Percentiles rank a stretch among this genome's conserved stretches.
Conservation (phyloP, 2,888 invertebrate species). For the Tortricodes alternella region DNA sequence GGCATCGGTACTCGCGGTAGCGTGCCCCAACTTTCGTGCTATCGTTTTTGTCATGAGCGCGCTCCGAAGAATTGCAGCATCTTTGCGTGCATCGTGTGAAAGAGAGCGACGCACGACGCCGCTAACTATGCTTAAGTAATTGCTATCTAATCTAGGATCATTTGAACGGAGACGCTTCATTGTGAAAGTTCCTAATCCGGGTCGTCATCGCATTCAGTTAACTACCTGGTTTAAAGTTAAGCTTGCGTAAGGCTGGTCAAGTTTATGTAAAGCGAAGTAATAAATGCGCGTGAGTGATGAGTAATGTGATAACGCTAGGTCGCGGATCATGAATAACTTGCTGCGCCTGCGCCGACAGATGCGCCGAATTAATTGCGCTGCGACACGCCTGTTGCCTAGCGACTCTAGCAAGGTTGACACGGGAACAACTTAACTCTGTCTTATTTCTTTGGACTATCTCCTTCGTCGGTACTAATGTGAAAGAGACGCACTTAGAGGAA, state of each 20-base stretch:
- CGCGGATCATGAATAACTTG: neutral
- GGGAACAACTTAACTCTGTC: too few relatives aligned
- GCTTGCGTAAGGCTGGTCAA: conserved; percentile 17
- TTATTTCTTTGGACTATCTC: too few relatives aligned
- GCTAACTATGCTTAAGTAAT: conserved; percentile 13
- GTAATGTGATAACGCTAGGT: conserved; percentile 13
- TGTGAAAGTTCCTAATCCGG: conserved; percentile 29
- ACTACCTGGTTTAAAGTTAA: neutral
- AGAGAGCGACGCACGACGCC: conserved; percentile 19
- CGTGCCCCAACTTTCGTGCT: conserved; percentile 17
- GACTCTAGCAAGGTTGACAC: neutral
- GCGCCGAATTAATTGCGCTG: conserved; percentile 6
- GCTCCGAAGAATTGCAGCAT: conserved; percentile 17
- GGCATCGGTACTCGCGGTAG: neutral
- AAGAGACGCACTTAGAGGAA: too few relatives aligned
- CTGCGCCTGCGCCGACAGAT: conserved; percentile 23
- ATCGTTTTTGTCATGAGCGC: conserved; percentile 27
- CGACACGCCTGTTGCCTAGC: neutral
- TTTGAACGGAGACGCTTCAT: conserved; percentile 13
- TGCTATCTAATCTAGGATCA: conserved; percentile 13
- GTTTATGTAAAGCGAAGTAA: conserved; percentile 17
- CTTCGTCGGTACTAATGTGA: too few relatives aligned
- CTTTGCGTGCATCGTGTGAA: conserved; percentile 27
- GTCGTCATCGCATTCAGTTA: conserved; percentile 11
- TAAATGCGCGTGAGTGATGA: conserved; percentile 13